A percentile compares a stretch with the other conserved stretches of the same genome.
Conservation (phyloP, 2,888 invertebrate genomes). For the Metalampra italica region DNA sequence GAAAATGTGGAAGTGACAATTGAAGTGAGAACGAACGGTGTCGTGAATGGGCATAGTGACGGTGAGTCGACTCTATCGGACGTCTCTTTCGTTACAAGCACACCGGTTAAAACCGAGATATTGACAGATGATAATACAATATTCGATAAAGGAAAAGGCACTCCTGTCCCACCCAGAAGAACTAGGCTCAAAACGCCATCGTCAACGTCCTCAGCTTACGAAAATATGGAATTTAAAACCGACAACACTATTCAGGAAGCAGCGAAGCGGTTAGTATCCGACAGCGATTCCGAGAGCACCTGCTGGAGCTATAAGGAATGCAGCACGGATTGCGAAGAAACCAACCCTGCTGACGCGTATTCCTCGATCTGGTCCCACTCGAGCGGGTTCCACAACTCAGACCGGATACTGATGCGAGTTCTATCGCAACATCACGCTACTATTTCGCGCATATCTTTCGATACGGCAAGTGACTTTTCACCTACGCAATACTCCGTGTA, state of each 20-base stretch:
- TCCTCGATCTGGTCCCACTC: slow-evolving; percentile 67
- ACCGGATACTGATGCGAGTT: slow-evolving; percentile 55
- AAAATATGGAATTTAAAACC: slow-evolving; percentile 36
- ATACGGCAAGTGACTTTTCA: slow-evolving; percentile 58
- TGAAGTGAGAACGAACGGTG: slow-evolving; percentile 26
- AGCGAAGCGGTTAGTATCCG: slow-evolving; percentile 37
- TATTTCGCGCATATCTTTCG: slow-evolving; percentile 59
- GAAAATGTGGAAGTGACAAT: neutral
- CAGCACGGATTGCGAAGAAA: slow-evolving; percentile 38
- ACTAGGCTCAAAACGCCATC: slow-evolving; percentile 45
- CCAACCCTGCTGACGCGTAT: slow-evolving; percentile 37
- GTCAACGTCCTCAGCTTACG: slow-evolving; percentile 37
- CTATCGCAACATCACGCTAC: slow-evolving; percentile 58
- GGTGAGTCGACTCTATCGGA: slow-evolving; percentile 50
- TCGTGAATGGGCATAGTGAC: slow-evolving; percentile 45
- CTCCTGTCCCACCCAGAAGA: slow-evolving; percentile 52
- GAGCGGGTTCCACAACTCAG: slow-evolving; percentile 67
- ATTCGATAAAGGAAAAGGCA: slow-evolving; percentile 38
- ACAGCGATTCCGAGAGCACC: slow-evolving; percentile 65
- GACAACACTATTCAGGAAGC: slow-evolving; percentile 23
- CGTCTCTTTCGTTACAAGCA: slow-evolving; percentile 54
- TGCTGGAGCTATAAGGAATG: slow-evolving; percentile 73
- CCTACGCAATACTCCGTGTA: slow-evolving; percentile 58
- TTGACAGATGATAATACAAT: slow-evolving; percentile 33
- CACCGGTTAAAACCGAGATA: slow-evolving; percentile 40